These are phyloP conservation scores for Aphelenchoides avenae DNA, from an alignment of 1,140 invertebrate genomes.

Conservation along the genomic window DNA sequence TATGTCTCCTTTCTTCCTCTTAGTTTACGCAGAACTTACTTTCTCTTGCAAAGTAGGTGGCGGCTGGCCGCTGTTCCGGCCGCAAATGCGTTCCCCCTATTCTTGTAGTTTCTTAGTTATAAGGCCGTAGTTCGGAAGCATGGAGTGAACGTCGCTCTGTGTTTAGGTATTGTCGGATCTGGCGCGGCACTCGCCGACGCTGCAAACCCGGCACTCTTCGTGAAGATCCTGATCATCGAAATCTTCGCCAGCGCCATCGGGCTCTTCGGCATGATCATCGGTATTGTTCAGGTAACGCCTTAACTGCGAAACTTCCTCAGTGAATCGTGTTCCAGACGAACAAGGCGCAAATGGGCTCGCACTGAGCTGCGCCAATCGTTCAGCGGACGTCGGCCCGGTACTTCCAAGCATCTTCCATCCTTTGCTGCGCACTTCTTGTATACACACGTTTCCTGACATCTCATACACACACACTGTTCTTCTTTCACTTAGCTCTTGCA, in stretches of 20 bases:
- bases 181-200: conserved; percentile 92
- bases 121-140: too few relatives aligned
- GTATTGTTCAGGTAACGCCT: conserved; percentile 73
- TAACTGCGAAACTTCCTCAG: neutral
- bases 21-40: neutral
- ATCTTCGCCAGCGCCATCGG: conserved; percentile 97
- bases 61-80: neutral
- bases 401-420: neutral
- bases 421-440: neutral
- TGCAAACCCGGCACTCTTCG: conserved; percentile 85
- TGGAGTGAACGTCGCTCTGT: too few relatives aligned
- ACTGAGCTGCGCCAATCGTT: neutral
- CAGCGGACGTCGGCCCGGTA: neutral
- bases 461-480: neutral
- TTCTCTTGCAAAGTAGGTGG: conserved; percentile 2
- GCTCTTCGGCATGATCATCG: conserved; percentile 94
- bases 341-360: conserved; percentile 23
- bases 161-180: conserved; percentile 74
- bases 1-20: conserved; percentile 16
- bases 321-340: conserved; percentile 23
- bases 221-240: conserved; percentile 94
- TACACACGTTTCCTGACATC: conserved; percentile 12
- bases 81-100: neutral
- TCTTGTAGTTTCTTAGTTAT: too few relatives aligned
- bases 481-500: neutral